A percentile compares a stretch with the other conserved stretches of the same genome.
Conservation (phyloP, 2,888 invertebrate species). For the Drosophila eohydei region DNA sequence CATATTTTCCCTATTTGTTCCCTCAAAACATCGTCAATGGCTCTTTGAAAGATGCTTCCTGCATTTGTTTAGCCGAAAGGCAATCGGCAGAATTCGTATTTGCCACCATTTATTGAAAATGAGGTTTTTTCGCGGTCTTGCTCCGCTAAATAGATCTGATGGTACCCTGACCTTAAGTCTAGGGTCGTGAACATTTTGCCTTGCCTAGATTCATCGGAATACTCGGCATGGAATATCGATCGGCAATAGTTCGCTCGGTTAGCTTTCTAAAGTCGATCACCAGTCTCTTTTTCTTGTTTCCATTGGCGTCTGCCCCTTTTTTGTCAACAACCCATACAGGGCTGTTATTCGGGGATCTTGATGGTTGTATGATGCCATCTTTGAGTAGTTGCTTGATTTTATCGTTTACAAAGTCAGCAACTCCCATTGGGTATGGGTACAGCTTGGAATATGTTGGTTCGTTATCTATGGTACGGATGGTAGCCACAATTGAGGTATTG, state of each 20-base stretch:
- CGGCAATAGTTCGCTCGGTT: neutral
- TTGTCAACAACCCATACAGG: neutral
- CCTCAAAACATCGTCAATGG: neutral
- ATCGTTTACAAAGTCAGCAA: too few species aligned
- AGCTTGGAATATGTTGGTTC: neutral
- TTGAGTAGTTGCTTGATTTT: too few species aligned
- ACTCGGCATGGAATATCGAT: neutral
- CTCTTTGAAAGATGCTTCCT: neutral
- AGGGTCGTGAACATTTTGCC: neutral
- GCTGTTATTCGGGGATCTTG: neutral
- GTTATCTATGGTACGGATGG: too few species aligned
- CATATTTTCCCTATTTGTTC: neutral
- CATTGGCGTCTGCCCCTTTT: neutral
- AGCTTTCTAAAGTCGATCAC: neutral
- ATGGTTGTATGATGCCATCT: neutral
- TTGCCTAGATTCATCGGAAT: neutral
- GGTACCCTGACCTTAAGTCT: slow-evolving; percentile 2
- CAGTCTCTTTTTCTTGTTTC: neutral
- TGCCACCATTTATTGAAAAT: neutral
- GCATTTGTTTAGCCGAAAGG: neutral
- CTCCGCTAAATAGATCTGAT: neutral
- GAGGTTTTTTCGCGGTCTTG: neutral
- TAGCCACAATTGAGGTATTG: too few species aligned
- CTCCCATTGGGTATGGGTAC: too few species aligned
- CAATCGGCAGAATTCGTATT: neutral